Evolutionary conservation across 2,113 vertebrate genomes (phyloP).

Genomic region (Microcebus griseorufus): DNA sequence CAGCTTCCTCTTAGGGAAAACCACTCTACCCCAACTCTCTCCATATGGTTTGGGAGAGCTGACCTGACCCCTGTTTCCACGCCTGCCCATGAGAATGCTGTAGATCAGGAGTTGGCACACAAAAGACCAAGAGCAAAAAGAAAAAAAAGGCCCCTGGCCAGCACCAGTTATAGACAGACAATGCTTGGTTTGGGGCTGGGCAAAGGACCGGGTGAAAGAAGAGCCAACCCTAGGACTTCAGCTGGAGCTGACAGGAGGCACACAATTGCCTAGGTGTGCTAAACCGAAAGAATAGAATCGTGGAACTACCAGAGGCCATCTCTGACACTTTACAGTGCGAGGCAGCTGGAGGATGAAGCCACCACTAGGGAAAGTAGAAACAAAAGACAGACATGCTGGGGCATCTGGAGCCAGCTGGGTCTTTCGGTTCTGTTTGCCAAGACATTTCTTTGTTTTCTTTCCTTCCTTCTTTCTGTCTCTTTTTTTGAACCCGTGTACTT

Average conservation of each 20-base stretch:
- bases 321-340: neutral
- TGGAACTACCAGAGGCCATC: neutral
- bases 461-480: too few species aligned
- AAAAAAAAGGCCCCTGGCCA: fast-evolving
- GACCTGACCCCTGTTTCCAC: neutral
- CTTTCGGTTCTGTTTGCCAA: too few species aligned
- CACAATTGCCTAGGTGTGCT: neutral
- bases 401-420: neutral
- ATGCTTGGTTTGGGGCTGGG: neutral
- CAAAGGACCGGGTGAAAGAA: neutral
- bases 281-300: neutral
- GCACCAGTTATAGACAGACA: neutral
- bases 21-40: neutral
- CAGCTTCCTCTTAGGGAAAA: neutral
- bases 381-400: neutral
- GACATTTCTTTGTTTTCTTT: too few species aligned
- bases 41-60: neutral
- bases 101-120: neutral
- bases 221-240: neutral
- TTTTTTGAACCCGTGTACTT: too few species aligned
- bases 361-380: neutral
- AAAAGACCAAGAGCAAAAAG: neutral
- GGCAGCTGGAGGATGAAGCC: neutral
- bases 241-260: neutral
- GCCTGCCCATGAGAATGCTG: neutral